Evolutionary conservation across 2,888 invertebrate species (phyloP).

Genomic region (Tetramorium bicarinatum): DNA sequence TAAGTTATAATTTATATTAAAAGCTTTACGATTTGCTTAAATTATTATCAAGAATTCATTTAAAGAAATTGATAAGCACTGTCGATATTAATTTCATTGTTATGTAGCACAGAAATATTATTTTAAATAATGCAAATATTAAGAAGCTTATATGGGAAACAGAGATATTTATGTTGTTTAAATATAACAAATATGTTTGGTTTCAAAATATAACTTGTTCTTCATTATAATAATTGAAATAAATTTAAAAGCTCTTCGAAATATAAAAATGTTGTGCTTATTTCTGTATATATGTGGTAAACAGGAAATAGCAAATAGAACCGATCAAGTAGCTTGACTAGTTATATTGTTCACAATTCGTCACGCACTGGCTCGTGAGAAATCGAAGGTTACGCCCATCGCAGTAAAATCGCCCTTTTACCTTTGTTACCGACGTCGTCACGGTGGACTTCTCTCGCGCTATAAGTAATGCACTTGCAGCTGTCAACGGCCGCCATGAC

Average conservation of each 20-base stretch:
- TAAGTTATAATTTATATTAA: background rate
- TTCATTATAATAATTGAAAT: background rate
- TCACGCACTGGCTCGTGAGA: constrained; percentile 82
- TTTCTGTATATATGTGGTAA: background rate
- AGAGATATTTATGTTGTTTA: constrained; percentile 18
- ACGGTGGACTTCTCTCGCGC: constrained; percentile 57
- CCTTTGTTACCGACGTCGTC: constrained; percentile 65
- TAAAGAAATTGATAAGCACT: background rate
- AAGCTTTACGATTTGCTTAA: background rate
- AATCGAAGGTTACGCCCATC: constrained; percentile 69
- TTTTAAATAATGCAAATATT: background rate
- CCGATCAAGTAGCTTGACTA: constrained; percentile 54
- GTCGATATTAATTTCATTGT: background rate
- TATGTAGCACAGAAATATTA: background rate
- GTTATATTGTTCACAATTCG: constrained; percentile 74
- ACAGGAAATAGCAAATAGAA: constrained; percentile 55
- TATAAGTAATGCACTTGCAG: constrained; percentile 18
- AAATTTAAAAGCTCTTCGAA: constrained; percentile 68
- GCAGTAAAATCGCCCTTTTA: constrained; percentile 40
- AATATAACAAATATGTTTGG: constrained; percentile 60
- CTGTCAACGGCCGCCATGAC: constrained; percentile 54
- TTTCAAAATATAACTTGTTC: no score
- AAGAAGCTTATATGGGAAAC: background rate
- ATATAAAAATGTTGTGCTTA: constrained; percentile 8
- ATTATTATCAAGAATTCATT: background rate